Conservation (phyloP, 1,140 invertebrate genomes). For the Drosophila aff. region DNA sequence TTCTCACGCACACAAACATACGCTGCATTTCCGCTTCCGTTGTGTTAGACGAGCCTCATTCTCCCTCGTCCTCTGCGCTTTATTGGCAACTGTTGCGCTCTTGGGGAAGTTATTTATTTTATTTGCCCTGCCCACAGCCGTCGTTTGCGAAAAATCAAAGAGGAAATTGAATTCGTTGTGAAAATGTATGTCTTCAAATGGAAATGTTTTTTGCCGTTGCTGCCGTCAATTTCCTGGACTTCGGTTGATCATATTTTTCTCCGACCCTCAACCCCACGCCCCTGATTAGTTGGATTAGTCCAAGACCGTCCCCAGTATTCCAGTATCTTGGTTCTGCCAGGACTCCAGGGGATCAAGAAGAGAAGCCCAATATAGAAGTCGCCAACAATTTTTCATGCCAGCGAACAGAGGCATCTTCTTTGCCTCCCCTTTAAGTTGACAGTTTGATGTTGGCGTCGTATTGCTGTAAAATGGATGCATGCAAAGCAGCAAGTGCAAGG, state of each 20-base stretch:
- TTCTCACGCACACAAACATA: slow-evolving; percentile 43
- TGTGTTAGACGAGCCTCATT: slow-evolving; percentile 65
- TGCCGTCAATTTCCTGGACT: slow-evolving; percentile 74
- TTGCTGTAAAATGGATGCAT: slow-evolving; percentile 65
- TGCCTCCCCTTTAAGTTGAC: slow-evolving; percentile 46
- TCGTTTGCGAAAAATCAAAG: slow-evolving; percentile 82
- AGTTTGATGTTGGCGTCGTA: slow-evolving; percentile 33
- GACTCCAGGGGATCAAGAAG: slow-evolving; percentile 8
- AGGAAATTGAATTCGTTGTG: slow-evolving; percentile 83
- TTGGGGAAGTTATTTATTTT: slow-evolving; percentile 81
- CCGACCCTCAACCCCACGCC: slow-evolving; percentile 25
- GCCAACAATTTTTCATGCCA: slow-evolving; percentile 72
- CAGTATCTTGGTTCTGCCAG: slow-evolving; percentile 3
- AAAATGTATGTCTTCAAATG: slow-evolving; percentile 81
- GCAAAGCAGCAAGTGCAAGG: slow-evolving; percentile 60
- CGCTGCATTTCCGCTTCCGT: slow-evolving; percentile 77
- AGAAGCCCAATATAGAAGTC: slow-evolving; percentile 34
- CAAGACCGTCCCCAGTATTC: slow-evolving; percentile 16
- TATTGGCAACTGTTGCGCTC: slow-evolving; percentile 78
- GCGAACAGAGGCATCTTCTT: slow-evolving; percentile 28
- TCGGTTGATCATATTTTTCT: slow-evolving; percentile 38
- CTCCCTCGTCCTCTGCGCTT: slow-evolving; percentile 7
- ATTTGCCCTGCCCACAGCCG: slow-evolving; percentile 65
- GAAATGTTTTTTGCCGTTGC: slow-evolving; percentile 79
- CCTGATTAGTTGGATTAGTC: slow-evolving; percentile 70